A percentile compares a stretch with the other conserved stretches of the same genome.
These are phyloP conservation scores for Amphiduros pacificus DNA, from an alignment of 2,888 invertebrate species.

Conservation along the genomic window DNA sequence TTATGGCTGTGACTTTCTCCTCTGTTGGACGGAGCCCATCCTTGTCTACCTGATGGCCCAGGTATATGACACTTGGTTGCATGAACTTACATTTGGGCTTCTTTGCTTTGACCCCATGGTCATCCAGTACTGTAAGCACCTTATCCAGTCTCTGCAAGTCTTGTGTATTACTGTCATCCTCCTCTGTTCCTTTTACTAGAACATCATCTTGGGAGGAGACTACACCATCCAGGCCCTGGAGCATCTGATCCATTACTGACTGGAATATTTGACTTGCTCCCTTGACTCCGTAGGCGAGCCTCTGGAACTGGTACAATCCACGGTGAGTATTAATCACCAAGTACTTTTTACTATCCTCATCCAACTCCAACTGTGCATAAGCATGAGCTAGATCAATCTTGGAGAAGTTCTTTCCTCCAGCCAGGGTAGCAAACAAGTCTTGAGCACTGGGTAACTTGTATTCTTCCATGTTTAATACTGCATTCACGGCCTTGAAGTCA, in stretches of 20 bases:
- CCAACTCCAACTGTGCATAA: not conserved
- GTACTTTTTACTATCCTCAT: not conserved
- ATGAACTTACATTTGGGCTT: not conserved
- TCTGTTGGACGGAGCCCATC: not conserved
- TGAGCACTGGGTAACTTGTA: not conserved
- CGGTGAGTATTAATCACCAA: not conserved
- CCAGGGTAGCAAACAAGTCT: not conserved
- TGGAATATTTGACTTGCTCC: not conserved
- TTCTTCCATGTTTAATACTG: not conserved
- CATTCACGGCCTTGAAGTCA: constrained; percentile 26
- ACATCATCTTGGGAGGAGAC: not conserved
- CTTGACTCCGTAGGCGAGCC: not conserved
- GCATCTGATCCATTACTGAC: not conserved
- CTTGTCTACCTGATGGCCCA: not conserved
- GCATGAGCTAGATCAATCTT: not conserved
- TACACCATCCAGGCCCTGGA: not conserved
- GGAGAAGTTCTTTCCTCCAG: not conserved
- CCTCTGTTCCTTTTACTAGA: not conserved
- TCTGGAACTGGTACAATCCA: not conserved
- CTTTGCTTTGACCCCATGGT: not conserved
- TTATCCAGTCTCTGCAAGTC: too few species aligned
- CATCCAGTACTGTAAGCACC: not conserved
- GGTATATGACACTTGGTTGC: not conserved
- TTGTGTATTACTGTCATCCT: not conserved
- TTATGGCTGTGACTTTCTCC: not conserved